A percentile compares a stretch with the other conserved stretches of the same genome.
These are phyloP conservation scores for Ichneumoninae sp. DNA, from an alignment of 2,888 invertebrate species.

Conservation along the genomic window DNA sequence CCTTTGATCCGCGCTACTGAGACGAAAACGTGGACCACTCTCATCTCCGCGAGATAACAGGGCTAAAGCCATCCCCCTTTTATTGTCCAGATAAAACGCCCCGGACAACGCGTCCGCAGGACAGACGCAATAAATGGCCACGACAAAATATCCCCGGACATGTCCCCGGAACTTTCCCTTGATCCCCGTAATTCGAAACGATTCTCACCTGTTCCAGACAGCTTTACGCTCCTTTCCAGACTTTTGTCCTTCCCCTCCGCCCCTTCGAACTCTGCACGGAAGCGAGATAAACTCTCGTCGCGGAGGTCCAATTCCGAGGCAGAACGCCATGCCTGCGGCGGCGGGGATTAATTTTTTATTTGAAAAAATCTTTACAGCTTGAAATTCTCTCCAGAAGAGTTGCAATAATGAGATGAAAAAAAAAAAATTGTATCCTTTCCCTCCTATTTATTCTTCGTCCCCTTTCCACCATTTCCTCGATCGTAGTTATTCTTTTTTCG, in stretches of 20 bases:
- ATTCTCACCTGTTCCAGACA: conserved; percentile 63
- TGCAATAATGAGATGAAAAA: conserved; percentile 36
- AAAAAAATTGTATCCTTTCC: conserved; percentile 26
- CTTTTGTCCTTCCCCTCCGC: not conserved
- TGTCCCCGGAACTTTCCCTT: conserved; percentile 46
- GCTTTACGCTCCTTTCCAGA: conserved; percentile 40
- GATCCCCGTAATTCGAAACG: conserved; percentile 61
- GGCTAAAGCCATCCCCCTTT: conserved; percentile 47
- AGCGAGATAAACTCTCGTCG: not conserved
- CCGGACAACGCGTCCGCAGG: conserved; percentile 39
- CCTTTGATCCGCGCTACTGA: not conserved
- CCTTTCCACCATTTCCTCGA: conserved; percentile 11
- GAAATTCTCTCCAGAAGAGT: not conserved
- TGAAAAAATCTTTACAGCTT: not conserved
- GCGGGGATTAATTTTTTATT: not conserved
- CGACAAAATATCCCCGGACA: conserved; percentile 30
- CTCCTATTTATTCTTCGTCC: conserved; percentile 18
- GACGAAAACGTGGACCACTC: conserved; percentile 44
- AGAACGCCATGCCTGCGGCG: not conserved
- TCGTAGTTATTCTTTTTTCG: conserved; percentile 29
- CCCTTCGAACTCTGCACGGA: not conserved
- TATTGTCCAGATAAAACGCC: conserved; percentile 26
- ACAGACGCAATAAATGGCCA: conserved; percentile 59
- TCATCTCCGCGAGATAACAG: conserved; percentile 59
- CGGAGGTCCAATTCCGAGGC: not conserved